Evolutionary conservation across 1,140 invertebrate species (phyloP).

Genomic region (Diplogasteroides magnus): DNA sequence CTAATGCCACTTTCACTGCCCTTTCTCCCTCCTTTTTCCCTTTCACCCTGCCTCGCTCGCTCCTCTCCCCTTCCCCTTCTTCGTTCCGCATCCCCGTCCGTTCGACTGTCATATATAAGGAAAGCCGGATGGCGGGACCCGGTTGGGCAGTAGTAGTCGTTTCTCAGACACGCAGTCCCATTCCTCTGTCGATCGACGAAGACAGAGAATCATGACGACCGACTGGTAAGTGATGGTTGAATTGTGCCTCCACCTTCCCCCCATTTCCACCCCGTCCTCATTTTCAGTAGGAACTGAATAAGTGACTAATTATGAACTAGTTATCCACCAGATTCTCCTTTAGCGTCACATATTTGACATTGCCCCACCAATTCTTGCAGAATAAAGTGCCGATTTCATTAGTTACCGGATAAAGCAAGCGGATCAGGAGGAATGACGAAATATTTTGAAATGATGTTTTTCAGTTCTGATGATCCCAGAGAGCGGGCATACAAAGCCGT

Average conservation of each 20-base stretch:
- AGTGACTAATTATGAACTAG: neutral
- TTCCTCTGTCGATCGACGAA: neutral
- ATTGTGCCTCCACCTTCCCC: neutral
- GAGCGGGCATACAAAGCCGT: conserved; percentile 53
- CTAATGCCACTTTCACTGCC: no score
- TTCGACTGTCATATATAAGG: neutral
- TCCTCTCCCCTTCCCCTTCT: neutral
- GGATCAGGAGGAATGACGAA: no score
- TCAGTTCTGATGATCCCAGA: conserved; percentile 32
- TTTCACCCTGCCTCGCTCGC: neutral
- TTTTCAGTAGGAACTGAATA: neutral
- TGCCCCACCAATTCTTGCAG: no score
- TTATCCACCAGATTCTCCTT: no score
- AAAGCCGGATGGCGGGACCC: neutral
- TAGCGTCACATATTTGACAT: no score
- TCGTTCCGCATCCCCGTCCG: neutral
- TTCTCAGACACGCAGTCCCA: neutral
- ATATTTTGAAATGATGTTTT: neutral
- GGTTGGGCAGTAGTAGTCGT: neutral
- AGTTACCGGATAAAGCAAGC: no score
- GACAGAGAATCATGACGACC: neutral
- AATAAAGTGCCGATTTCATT: no score
- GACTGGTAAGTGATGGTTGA: neutral
- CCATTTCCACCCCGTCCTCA: neutral
- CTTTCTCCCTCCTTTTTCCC: neutral